phyloP scores from a whole-genome alignment of 2,113 vertebrate genomes.

The Hypanus sabinus region DNA sequence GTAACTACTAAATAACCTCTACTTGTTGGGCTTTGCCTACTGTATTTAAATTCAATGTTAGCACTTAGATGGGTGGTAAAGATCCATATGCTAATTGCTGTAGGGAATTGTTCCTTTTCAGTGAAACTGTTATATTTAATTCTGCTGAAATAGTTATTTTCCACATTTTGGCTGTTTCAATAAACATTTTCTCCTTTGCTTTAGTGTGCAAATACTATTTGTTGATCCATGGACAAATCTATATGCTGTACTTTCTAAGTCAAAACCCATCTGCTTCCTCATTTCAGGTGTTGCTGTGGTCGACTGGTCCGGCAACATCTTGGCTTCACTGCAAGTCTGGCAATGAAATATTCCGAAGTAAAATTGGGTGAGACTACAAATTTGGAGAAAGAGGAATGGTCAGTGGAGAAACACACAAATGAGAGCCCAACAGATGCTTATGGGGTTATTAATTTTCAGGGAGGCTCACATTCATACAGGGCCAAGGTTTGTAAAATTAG shows the following conservation, averaged over 20 bases:
- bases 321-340: slow-evolving; percentile 90
- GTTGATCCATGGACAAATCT: neutral
- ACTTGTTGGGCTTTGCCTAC: neutral
- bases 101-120: neutral
- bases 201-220: neutral
- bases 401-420: slow-evolving; percentile 92
- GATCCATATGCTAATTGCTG: neutral
- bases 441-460: slow-evolving; percentile 97
- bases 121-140: neutral
- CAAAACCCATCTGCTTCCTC: neutral
- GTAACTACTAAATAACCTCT: neutral
- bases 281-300: slow-evolving; percentile 84
- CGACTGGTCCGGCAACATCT: slow-evolving; percentile 91
- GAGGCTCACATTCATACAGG: slow-evolving; percentile 95
- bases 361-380: slow-evolving; percentile 78
- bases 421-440: slow-evolving; percentile 89
- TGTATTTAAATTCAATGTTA: neutral
- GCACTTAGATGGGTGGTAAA: neutral
- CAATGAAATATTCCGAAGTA: slow-evolving; percentile 91
- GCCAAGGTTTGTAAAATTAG: slow-evolving; percentile 71
- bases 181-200: neutral
- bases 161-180: neutral
- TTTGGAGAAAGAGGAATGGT: slow-evolving; percentile 80
- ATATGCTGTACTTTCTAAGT: neutral
- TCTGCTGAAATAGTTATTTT: neutral